Base-by-base conservation (phyloP, 2,797 vertebrate genomes). In the Cuculus canorus region DNA sequence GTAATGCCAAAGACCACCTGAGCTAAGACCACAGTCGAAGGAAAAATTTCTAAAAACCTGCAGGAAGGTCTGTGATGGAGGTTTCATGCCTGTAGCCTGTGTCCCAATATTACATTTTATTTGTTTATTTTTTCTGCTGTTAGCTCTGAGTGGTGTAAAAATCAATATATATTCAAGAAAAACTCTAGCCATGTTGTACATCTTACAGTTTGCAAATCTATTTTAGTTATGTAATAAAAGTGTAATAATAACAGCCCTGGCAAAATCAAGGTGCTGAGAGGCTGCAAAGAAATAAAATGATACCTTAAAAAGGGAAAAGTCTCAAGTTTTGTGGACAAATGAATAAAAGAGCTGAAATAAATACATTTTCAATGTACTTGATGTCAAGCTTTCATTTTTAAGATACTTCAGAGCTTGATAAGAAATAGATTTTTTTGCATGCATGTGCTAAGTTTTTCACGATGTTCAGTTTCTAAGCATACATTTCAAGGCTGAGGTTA, bases 341-440 rank as follows among this genome's bases (percentile, higher is more conserved):
- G 11, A 70, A 33, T 65, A 45, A 63, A 85, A 52, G 23, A 76
- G 5, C 19, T 66, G 52, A 76, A 77, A 16, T 28, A 70, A 76
- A 69, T 24, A 45, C 25, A 47, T 76, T 91, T 69, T 56, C 69
- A 19, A 70, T 52, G 6, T 56, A 59, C 35, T 70, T 73, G 56
- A 70, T 91, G 91, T 89, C 56, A 82, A 35, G 24, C 32, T 73
- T 93, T 85, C 13, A 21, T 81, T 94, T 87, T 66, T 25, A 82
- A 88, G 45, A 47, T 52, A n/a, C 10, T 69, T 66, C 32, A 88
- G 59, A 52, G 63, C 6, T 54, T 30, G n/a, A 23, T 72, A 72
- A 92, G 13, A 77, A 82, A 27, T 32, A 61, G 50, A 6, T 39
- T 33, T 39, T 75, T 90, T 66, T 81, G 24, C 22, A 30, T 45